These are phyloP conservation scores for Gallinago stenura DNA, from an alignment of 2,797 vertebrate genomes.

Conservation along the genomic window DNA sequence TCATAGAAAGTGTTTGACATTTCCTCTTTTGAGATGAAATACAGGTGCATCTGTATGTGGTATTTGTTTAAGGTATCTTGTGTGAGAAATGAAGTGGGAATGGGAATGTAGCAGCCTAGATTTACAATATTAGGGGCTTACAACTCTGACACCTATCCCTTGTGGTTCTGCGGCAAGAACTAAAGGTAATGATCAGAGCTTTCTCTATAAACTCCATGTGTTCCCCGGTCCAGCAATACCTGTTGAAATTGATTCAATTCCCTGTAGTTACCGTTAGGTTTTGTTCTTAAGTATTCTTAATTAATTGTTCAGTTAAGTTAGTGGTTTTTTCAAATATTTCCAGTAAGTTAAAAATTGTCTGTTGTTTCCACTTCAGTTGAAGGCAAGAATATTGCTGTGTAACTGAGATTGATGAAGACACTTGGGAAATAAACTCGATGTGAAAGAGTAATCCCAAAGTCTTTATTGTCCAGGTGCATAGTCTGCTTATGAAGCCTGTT, in stretches of 20 bases:
- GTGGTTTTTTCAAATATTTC: background rate
- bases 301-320: background rate
- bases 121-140: background rate
- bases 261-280: background rate
- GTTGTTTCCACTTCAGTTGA: background rate
- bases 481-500: background rate
- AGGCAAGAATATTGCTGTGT: background rate
- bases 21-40: background rate
- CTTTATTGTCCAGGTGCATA: background rate
- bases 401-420: background rate
- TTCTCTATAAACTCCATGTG: background rate
- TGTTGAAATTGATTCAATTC: background rate
- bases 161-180: background rate
- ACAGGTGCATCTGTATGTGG: no score
- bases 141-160: background rate
- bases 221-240: background rate
- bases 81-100: background rate
- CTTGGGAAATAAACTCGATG: background rate
- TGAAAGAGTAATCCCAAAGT: no score
- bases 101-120: background rate
- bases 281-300: background rate
- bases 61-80: background rate
- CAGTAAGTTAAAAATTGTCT: background rate
- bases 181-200: background rate
- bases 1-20: background rate